Base-by-base conservation (phyloP, 2,888 invertebrate species). In the Prionchulus punctatus region DNA sequence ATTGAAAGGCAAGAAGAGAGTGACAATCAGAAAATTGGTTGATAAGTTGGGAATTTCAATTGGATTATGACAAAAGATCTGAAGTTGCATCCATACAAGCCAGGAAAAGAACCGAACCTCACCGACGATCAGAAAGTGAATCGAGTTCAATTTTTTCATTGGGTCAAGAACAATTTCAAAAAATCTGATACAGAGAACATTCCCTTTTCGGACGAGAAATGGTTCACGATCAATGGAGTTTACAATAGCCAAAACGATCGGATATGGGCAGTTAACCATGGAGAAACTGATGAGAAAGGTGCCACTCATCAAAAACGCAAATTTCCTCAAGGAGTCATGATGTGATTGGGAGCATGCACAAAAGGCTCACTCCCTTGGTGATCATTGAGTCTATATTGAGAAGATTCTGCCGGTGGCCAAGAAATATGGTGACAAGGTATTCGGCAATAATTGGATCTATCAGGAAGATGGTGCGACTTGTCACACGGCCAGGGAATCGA, bases 391-490 rank as follows among this genome's bases (percentile, higher is more conserved):
- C n/a, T 45, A 23, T 45, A 21, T 18, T 7, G 23, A 45, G n/a
- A 12, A 45, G 23, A 7, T n/a, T 12, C 47, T 45, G 23, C 47
- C 47, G 12, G 23, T 45, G 7, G 47, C 47, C n/a, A 45, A 45
- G 23, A 45, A 23, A 45, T 45, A n/a, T 45, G 47, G 12, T 21
- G 23, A 45, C 23, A 45, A 45, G 23, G 23, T 21, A 12, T 23
- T 45, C 7, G 47, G 23, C 47, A 23, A 45, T 45, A 23, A 45
- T 45, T 45, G 47, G 47, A 45, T 45, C 23, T 45, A 45, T 45
- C 47, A 45, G 23, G 15, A 45, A 45, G 47, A 45, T 23, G 47
- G 47, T 45, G 47, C 23, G 18, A 45, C 15, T 23, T 45, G 47
- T 23, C 47, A 45, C 47, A 45, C 47, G 4, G 12, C 47, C 12